Evolutionary conservation across 2,113 vertebrate genomes (phyloP), one percentile per base, ranked within the genome.

Genomic region (Tachycineta bicolor): DNA sequence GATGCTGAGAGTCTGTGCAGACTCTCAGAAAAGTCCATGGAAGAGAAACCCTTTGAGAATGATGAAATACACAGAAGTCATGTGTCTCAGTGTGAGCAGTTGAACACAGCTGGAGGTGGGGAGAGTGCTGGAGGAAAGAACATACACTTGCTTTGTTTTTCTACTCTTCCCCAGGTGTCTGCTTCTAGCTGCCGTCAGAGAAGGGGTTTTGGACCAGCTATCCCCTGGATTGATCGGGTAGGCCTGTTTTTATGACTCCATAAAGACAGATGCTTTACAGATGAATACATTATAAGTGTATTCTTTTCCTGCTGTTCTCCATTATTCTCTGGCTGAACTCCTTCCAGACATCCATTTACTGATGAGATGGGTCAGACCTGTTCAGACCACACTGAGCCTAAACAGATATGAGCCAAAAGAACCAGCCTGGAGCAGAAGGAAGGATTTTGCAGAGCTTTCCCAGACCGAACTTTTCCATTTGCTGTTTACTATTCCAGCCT

Each of bases 341-440:
- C 44, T 93, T 91, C 92, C 92, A 95, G 76, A 90, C 9, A 81
- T 88, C 85, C 91, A 93, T 95, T 96, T 94, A 88, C 63, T 43
- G 70, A 75, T 69, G 9, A 93, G 70, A 62, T n/a, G 33, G 76
- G 47, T 86, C 83, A 78, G 76, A 83, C 24, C n/a, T 83, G 16
- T 86, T 80, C 87, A 83, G 47, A 76, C 49, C 52, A n/a, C 47
- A 74, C 11, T 39, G 23, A 88, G 31, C 25, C 70, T 81, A 71
- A 59, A 68, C 37, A 93, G 83, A 85, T 47, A 83, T 0, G 24
- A 96, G 19, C 60, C 89, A 68, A 69, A 90, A 94, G 58, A 91
- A 43, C 20, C 21, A 64, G 28, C 50, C 78, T 47, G 39, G 56
- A 95, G 52, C 49, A 60, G 55, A 82, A 69, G 39, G 70, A 56